Base-by-base conservation (phyloP, 2,113 vertebrate genomes). In the Brachyistius frenatus region DNA sequence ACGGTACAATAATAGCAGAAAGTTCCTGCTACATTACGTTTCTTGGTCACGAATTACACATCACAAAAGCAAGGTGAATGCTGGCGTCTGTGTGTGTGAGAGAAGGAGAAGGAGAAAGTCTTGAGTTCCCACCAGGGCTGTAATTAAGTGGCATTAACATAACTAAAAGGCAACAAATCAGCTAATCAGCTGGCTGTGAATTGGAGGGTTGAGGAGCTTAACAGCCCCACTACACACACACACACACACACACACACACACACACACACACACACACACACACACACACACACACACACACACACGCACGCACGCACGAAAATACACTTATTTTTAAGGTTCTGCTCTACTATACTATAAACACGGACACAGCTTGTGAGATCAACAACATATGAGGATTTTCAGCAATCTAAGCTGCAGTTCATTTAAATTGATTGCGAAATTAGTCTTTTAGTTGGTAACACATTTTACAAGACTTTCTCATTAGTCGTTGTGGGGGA, bases 141-240 rank as follows among this genome's bases (percentile, higher is more conserved):
- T 89, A 93, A 92, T 94, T 92, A 89, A 89, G 88, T 61, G 4
- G 68, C 77, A 93, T 93, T 93, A 91, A 73, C 88, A 92, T 93
- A 77, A 91, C 90, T 91, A 89, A 93, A 92, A 91, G 81, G 76
- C 82, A 93, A 92, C 90, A 93, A 92, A 92, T 92, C 89, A 88
- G 82, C 79, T 89, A 85, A 90, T 91, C 85, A 91, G 58, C 61
- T 54, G 75, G 73, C 39, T 69, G 72, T 83, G 61, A 77, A 80
- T 53, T 70, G 47, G 56, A 23, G 23, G 23, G 60, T 31, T 8
- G 61, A 50, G 69, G 36, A 73, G 62, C 54, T 84, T 67, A 81
- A 72, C 41, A 5, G 30, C 23, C 23, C 23, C 23, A 23, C 23
- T 23, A 76, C 67, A 77, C 61, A 49, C 62, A 54, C 55, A 33